These are phyloP conservation scores for Anthoscopus minutus DNA, from an alignment of 2,113 vertebrate species.

Conservation along the genomic window DNA sequence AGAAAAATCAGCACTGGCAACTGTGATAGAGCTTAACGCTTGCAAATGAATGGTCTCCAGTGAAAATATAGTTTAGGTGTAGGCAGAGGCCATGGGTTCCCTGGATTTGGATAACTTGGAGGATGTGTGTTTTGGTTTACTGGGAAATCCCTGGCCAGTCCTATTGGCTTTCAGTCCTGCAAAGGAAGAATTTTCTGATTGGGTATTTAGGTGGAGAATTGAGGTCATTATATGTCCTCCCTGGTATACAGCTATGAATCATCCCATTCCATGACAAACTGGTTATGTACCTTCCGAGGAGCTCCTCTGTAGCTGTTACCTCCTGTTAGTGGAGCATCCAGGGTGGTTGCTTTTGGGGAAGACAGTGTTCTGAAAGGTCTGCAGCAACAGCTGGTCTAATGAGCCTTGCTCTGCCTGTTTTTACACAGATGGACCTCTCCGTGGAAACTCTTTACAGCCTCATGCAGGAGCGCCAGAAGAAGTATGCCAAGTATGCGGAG, in stretches of 20 bases:
- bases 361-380: neutral
- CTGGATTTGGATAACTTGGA: neutral
- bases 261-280: neutral
- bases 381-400: neutral
- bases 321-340: neutral
- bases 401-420: neutral
- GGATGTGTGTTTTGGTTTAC: neutral
- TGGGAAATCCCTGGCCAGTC: neutral
- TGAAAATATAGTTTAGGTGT: neutral
- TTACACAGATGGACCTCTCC: conserved; percentile 87
- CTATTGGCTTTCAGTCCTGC: neutral
- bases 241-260: neutral
- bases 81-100: neutral
- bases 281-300: neutral
- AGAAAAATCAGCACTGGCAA: neutral
- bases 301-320: neutral
- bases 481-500: conserved; percentile 95
- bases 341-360: neutral
- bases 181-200: neutral
- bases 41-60: neutral
- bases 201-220: neutral
- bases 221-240: neutral
- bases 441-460: conserved; percentile 92
- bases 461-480: conserved; percentile 98
- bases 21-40: neutral